Conservation (phyloP, 2,113 vertebrate species). For the Asarcornis scutulata region DNA sequence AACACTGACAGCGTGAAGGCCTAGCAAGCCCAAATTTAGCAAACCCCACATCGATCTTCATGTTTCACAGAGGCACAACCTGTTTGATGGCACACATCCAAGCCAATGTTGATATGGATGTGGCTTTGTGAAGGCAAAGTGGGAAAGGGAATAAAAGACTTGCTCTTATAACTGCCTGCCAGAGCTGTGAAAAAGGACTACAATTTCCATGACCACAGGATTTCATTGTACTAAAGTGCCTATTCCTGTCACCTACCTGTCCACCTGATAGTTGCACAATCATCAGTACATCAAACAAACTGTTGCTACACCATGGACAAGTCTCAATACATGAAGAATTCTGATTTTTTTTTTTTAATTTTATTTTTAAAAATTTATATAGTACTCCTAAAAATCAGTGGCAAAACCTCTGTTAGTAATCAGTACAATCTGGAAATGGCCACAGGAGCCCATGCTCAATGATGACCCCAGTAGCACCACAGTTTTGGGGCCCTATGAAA, state of each 20-base stretch:
- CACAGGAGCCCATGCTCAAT: neutral
- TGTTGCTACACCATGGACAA: neutral
- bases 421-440: neutral
- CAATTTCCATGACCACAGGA: neutral
- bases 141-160: neutral
- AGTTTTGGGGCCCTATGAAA: neutral
- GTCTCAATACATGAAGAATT: neutral
- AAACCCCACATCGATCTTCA: neutral
- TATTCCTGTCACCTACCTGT: neutral
- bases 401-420: neutral
- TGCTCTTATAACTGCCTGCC: slow-evolving; percentile 55
- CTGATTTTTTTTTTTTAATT: neutral
- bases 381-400: neutral
- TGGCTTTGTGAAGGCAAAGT: slow-evolving; percentile 18
- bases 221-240: neutral
- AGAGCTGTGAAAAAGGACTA: neutral
- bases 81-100: slow-evolving; percentile 30
- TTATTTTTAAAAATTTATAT: neutral
- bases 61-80: slow-evolving; percentile 24
- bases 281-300: neutral
- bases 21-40: slow-evolving; percentile 44
- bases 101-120: neutral
- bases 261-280: neutral
- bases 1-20: neutral
- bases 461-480: neutral